Conservation (phyloP, 2,888 invertebrate species). For the Aspidapion aeneum region DNA sequence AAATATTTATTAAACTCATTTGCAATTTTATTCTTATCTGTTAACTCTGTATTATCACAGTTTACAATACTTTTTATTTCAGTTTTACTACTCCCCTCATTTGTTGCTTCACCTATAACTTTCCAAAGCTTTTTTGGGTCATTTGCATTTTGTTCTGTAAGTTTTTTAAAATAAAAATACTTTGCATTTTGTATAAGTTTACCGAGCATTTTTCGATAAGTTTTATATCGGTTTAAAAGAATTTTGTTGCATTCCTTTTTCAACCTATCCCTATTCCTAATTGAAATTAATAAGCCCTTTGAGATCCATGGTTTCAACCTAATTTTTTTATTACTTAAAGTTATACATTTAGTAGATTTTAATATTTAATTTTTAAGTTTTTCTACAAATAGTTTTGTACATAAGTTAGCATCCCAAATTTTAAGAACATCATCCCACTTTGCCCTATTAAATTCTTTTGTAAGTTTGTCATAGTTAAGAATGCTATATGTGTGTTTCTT, state of each 20-base stretch:
- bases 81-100: neutral
- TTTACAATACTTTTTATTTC: neutral
- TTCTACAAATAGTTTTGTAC: neutral
- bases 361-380: neutral
- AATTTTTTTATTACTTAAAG: neutral
- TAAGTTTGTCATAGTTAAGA: no score
- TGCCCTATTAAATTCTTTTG: no score
- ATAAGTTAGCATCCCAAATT: neutral
- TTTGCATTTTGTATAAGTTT: neutral
- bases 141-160: neutral
- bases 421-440: neutral
- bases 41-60: neutral
- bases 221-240: neutral
- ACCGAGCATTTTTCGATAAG: neutral
- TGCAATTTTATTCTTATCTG: neutral
- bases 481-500: no score
- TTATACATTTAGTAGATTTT: neutral
- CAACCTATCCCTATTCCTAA: neutral
- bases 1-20: conserved; percentile 1
- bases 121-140: conserved; percentile 1
- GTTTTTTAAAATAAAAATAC: neutral
- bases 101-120: neutral
- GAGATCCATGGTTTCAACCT: neutral
- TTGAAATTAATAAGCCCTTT: neutral
- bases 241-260: neutral